Conservation (phyloP, 2,888 invertebrate genomes). For the Dryobotodes eremita region DNA sequence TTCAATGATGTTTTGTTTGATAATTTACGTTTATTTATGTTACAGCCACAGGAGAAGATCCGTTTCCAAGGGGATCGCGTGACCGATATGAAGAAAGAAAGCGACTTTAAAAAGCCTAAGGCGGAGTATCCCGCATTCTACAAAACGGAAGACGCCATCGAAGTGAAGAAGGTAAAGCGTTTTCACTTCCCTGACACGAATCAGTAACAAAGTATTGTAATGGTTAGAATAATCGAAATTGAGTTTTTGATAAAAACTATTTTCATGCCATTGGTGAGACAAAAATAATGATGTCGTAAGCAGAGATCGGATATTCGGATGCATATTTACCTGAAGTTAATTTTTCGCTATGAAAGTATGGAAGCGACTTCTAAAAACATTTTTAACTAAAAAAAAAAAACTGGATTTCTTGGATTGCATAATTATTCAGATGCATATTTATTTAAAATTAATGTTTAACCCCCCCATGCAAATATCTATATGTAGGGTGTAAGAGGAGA, state of each 20-base stretch:
- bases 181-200: conserved; percentile 28
- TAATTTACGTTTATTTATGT: conserved; percentile 3
- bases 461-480: no score
- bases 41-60: conserved; percentile 13
- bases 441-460: no score
- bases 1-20: neutral
- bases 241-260: neutral
- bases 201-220: conserved; percentile 14
- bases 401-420: no score
- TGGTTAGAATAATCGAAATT: neutral
- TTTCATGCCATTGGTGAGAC: neutral
- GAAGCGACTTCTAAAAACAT: no score
- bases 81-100: conserved; percentile 23
- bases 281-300: neutral
- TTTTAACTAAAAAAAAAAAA: no score
- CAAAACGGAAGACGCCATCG: conserved; percentile 78
- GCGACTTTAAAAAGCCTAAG: conserved; percentile 46
- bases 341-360: no score
- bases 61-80: neutral
- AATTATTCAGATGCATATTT: no score
- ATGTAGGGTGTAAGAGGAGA: no score
- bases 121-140: conserved; percentile 80
- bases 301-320: no score
- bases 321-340: no score
- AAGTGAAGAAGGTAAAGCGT: conserved; percentile 82